These are phyloP conservation scores for Nerophis ophidion DNA, from an alignment of 2,113 vertebrate species.

Conservation along the genomic window DNA sequence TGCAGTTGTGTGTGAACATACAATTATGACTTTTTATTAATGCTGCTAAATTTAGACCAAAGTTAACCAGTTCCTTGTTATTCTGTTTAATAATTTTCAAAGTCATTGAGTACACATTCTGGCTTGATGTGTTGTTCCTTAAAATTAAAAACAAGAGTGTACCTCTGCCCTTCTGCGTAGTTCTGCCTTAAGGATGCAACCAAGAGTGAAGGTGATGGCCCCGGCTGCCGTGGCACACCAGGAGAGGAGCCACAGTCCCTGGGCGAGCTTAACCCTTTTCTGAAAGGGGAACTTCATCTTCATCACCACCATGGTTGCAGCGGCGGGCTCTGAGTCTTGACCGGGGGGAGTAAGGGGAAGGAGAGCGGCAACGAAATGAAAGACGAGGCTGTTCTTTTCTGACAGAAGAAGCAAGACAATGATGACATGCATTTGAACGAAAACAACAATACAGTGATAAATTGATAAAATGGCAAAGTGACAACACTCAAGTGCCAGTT, in stretches of 20 bases:
- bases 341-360: conserved; percentile 49
- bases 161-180: conserved; percentile 75
- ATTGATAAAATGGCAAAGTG: not conserved
- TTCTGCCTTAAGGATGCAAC: conserved; percentile 77
- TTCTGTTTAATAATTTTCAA: too few species aligned
- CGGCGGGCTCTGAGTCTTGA: conserved; percentile 25
- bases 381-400: conserved; percentile 44
- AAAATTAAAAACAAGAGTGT: conserved; percentile 11
- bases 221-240: conserved; percentile 73
- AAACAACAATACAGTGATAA: not conserved
- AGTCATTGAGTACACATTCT: too few species aligned
- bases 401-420: conserved; percentile 17
- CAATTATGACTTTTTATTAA: too few species aligned
- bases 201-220: conserved; percentile 72
- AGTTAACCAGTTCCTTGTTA: too few species aligned
- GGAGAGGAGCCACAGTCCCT: conserved; percentile 79
- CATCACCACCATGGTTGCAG: conserved; percentile 73
- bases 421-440: conserved; percentile 2
- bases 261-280: conserved; percentile 76
- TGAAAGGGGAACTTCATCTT: conserved; percentile 78
- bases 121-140: too few species aligned
- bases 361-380: conserved; percentile 23
- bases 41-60: too few species aligned
- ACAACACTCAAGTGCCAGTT: not conserved
- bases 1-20: too few species aligned